Evolutionary conservation across 2,888 invertebrate species (phyloP), one percentile per base, ranked within the genome.

Genomic region (Coecobrya sp.): DNA sequence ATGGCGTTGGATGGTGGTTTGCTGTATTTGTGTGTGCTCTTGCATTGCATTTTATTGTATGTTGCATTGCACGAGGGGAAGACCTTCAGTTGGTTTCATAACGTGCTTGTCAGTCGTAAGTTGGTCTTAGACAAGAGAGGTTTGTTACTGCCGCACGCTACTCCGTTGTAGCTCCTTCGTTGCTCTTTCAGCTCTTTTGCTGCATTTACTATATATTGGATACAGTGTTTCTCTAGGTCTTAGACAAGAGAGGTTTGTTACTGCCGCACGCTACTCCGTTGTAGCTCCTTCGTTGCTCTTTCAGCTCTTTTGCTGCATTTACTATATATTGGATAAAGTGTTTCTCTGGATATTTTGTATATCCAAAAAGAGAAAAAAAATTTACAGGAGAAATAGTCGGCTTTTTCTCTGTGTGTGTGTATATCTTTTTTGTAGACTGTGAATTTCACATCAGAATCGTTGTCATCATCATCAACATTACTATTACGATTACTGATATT

Each of bases 121-220:
- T 85, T 89, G 89, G 89, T 42, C 42, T 89, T 89, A 89, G 84
- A 22, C 84, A 55, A 65, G 85, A 89, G 89, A 89, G 85, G 88
- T 84, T 30, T 73, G 86, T 86, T 73, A 52, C 36, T 55, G 70
- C 36, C 73, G 79, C 52, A 45, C 55, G 79, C 59, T 79, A 45
- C 73, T 52, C 52, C 68, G 85, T 84, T n/a, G 59, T n/a, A n/a
- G n/a, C n/a, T n/a, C n/a, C 52, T 55, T 25, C 25, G 16, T 45
- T 5, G 27, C 27, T 13, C 22, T 62, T 62, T 22, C 1, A 0
- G 62, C 62, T 62, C n/a, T 22, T 22, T 5, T 22, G 22, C 10
- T 45, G n/a, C 49, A 10, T 45, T 19, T 19, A 45, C 45, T 49
- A 11, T 45, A 8, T 22, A 52, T 30, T 13, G 4, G 52, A 19